Conservation (phyloP, 2,113 vertebrate species). For the Epinephelus moara region DNA sequence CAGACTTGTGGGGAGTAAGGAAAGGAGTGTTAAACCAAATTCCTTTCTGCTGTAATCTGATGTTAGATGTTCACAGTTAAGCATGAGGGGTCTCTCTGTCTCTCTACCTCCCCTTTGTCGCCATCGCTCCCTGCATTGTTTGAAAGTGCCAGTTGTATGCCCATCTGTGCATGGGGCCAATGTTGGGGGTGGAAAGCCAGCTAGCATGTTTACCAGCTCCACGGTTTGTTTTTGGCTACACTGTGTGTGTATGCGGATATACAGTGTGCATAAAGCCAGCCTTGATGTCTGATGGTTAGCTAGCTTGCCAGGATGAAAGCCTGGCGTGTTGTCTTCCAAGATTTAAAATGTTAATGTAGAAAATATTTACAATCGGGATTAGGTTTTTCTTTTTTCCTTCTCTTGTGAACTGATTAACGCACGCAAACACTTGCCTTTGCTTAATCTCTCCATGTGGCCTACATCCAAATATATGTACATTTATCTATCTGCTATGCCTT, state of each 20-base stretch:
- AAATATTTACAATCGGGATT: constrained; percentile 66
- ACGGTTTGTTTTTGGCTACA: constrained; percentile 61
- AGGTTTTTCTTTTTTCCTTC: constrained; percentile 17
- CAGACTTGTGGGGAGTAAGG: constrained; percentile 5
- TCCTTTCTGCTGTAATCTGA: constrained; percentile 30
- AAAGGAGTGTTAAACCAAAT: constrained; percentile 24
- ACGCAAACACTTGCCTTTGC: constrained; percentile 49
- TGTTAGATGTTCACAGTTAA: constrained; percentile 2
- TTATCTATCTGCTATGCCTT: constrained; percentile 17
- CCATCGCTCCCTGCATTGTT: constrained; percentile 41
- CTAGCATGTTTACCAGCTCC: constrained; percentile 63
- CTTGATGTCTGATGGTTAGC: constrained; percentile 48
- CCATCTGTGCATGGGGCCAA: constrained; percentile 55
- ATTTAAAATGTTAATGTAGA: constrained; percentile 62
- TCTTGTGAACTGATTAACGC: constrained; percentile 51
- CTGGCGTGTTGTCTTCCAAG: constrained; percentile 56
- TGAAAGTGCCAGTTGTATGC: constrained; percentile 44
- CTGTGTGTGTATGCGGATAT: constrained; percentile 15
- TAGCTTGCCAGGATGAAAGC: constrained; percentile 51
- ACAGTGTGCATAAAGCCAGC: constrained; percentile 32
- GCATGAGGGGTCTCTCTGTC: neutral
- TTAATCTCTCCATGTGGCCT: constrained; percentile 52
- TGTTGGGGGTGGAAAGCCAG: constrained; percentile 16
- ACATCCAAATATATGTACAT: constrained; percentile 25
- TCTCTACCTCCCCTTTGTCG: neutral